Evolutionary conservation across 53 echinoderm and acorn worm species (phyloP).

Genomic region (Actinopyga echinites): DNA sequence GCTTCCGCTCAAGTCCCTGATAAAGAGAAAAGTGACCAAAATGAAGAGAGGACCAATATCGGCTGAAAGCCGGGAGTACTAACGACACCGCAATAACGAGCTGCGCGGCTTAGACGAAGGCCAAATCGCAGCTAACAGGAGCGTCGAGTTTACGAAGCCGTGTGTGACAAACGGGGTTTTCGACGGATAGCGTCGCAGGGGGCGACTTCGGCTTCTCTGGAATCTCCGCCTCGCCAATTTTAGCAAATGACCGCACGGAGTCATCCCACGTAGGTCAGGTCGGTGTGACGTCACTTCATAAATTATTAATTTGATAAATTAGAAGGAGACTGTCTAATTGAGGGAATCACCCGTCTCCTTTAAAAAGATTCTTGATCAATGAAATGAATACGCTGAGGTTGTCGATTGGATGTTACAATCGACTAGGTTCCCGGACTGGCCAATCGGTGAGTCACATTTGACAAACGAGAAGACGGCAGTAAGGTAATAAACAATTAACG

Average conservation of each 20-base stretch:
- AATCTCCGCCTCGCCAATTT: slow-evolving; percentile 75
- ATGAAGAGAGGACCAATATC: not conserved
- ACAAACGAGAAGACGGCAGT: too few relatives aligned
- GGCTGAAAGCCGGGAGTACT: not conserved
- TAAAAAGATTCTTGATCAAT: too few relatives aligned
- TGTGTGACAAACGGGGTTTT: not conserved
- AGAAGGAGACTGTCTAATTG: not conserved
- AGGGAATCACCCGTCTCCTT: not conserved
- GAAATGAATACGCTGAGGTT: not conserved
- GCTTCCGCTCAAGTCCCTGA: not conserved
- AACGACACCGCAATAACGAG: not conserved
- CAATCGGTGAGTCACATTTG: too few relatives aligned
- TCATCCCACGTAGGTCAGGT: slow-evolving; percentile 33
- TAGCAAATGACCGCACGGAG: slow-evolving; percentile 68
- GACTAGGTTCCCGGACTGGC: not conserved
- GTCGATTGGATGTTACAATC: slow-evolving; percentile 4
- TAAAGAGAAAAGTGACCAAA: not conserved
- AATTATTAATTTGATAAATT: not conserved
- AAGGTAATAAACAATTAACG: too few relatives aligned
- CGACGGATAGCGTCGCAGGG: slow-evolving; percentile 52
- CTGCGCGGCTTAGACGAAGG: slow-evolving; percentile 10
- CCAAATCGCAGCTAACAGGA: slow-evolving; percentile 33
- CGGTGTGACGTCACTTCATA: slow-evolving; percentile 30
- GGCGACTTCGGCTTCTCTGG: slow-evolving; percentile 57
- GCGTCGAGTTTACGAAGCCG: not conserved